phyloP scores from a whole-genome alignment of 2,888 invertebrate genomes.

The Eupithecia exiguata region DNA sequence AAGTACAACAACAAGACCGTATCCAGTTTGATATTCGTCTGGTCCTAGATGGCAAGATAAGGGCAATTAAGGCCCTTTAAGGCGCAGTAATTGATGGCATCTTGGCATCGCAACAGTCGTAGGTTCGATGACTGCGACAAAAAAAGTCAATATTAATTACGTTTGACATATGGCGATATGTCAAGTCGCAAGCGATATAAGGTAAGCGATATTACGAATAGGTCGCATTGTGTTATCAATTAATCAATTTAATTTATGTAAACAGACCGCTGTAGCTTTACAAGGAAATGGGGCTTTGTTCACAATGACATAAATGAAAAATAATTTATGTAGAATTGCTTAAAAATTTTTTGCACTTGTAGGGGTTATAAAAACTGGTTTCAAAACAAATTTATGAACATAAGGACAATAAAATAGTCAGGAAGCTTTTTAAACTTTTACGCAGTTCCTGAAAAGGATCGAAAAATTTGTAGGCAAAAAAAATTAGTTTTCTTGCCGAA shows the following conservation, averaged over 20 bases:
- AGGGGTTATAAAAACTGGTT: background rate
- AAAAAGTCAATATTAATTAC: slow-evolving; percentile 53
- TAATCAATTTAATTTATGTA: slow-evolving; percentile 28
- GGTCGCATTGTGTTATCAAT: slow-evolving; percentile 23
- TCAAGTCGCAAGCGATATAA: slow-evolving; percentile 32
- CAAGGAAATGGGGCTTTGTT: background rate
- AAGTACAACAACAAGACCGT: slow-evolving; percentile 36
- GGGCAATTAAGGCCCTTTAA: slow-evolving; percentile 66
- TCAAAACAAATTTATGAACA: background rate
- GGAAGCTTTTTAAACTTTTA: background rate
- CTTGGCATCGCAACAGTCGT: slow-evolving; percentile 44
- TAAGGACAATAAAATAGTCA: too few relatives aligned
- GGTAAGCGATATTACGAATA: slow-evolving; percentile 28
- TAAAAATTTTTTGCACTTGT: background rate
- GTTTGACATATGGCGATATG: slow-evolving; percentile 49
- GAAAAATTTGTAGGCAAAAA: too few relatives aligned
- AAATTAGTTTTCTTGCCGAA: too few relatives aligned
- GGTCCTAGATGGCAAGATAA: slow-evolving; percentile 64
- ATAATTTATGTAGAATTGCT: background rate
- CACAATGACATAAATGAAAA: background rate
- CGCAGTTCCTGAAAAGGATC: too few relatives aligned
- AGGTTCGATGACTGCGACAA: slow-evolving; percentile 50
- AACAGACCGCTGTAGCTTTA: background rate
- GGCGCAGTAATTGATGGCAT: slow-evolving; percentile 61
- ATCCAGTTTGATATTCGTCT: slow-evolving; percentile 56